Evolutionary conservation across 2,113 vertebrate genomes (phyloP).

Genomic region (Stigmatopora argus): DNA sequence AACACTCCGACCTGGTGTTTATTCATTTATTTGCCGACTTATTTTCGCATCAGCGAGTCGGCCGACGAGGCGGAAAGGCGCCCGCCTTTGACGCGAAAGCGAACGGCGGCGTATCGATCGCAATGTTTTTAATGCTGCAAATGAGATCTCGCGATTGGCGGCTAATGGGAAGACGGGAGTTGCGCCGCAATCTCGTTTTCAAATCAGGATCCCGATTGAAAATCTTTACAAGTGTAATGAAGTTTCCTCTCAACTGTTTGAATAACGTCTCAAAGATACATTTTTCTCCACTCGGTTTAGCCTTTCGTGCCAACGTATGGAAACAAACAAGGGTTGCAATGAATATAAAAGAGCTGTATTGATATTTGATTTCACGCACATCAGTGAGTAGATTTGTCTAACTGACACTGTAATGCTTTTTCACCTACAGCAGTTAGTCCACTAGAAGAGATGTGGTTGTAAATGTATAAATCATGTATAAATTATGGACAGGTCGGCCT

Average conservation of each 20-base stretch:
- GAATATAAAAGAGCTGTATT: constrained; percentile 44
- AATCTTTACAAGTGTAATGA: constrained; percentile 77
- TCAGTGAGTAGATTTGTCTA: constrained; percentile 22
- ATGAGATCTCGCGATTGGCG: constrained; percentile 75
- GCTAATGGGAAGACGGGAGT: constrained; percentile 70
- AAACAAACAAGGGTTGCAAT: constrained; percentile 43
- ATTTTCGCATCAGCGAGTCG: constrained; percentile 55
- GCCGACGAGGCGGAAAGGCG: constrained; percentile 46
- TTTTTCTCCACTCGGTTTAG: constrained; percentile 24
- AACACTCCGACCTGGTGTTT: constrained; percentile 58
- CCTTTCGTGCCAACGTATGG: constrained; percentile 35
- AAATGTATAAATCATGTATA: neutral
- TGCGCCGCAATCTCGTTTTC: constrained; percentile 71
- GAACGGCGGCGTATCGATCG: constrained; percentile 73
- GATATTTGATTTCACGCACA: constrained; percentile 36
- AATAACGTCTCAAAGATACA: constrained; percentile 8
- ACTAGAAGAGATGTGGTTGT: neutral
- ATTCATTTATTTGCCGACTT: neutral
- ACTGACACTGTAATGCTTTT: constrained; percentile 31
- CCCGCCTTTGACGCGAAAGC: constrained; percentile 67
- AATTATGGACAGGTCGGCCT: neutral
- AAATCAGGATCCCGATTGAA: constrained; percentile 73
- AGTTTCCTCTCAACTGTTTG: constrained; percentile 64
- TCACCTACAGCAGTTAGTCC: constrained; percentile 2
- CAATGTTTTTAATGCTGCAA: constrained; percentile 80